Evolutionary conservation across 1,140 invertebrate genomes (phyloP).

Genomic region (Argopecten irradians): DNA sequence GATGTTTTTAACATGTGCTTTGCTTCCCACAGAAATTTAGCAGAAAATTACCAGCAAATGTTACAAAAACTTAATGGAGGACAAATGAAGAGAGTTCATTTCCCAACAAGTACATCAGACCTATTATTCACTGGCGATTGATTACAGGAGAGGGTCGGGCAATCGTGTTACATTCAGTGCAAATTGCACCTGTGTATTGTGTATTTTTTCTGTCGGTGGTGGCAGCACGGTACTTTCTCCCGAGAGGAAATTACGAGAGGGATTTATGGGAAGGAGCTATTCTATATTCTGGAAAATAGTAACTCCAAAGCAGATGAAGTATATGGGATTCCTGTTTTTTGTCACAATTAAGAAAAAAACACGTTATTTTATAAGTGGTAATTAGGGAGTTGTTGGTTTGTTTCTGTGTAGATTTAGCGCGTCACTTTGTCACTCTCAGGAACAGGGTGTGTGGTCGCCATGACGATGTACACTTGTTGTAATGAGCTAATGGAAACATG

Average conservation of each 20-base stretch:
- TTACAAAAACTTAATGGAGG: background rate
- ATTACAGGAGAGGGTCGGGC: background rate
- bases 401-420: background rate
- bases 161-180: background rate
- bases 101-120: background rate
- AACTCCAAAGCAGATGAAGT: background rate
- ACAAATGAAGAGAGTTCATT: background rate
- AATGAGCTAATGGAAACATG: background rate
- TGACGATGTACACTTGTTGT: background rate
- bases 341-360: background rate
- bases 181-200: slow-evolving; percentile 21
- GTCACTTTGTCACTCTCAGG: background rate
- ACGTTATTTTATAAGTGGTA: background rate
- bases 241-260: background rate
- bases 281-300: background rate
- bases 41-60: background rate
- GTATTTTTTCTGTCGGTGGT: background rate
- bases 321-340: background rate
- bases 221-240: background rate
- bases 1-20: background rate
- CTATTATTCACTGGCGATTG: background rate
- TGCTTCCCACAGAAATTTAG: slow-evolving; percentile 12
- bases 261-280: background rate
- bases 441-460: background rate
- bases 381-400: background rate